A percentile compares a stretch with the other conserved stretches of the same genome.
Evolutionary conservation across 1,140 invertebrate genomes (phyloP).

Genomic region (Wasmannia auropunctata): DNA sequence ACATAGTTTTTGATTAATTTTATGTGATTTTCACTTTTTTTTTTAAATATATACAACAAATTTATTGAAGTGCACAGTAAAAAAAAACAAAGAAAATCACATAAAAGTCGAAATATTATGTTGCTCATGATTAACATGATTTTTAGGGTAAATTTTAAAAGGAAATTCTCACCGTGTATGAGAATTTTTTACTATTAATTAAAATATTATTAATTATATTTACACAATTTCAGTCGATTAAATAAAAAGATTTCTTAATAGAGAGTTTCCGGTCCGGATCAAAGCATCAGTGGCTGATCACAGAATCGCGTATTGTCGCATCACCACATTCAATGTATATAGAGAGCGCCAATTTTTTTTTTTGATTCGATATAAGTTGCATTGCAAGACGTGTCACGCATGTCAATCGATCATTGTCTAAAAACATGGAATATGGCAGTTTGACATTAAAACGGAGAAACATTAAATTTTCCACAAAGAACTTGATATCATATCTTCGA

Average conservation of each 20-base stretch:
- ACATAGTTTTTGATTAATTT: too few species aligned
- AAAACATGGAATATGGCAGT: slow-evolving; percentile 75
- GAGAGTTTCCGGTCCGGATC: slow-evolving; percentile 32
- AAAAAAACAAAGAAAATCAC: too few species aligned
- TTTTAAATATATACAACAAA: too few species aligned
- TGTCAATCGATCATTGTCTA: slow-evolving; percentile 48
- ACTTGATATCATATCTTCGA: not conserved
- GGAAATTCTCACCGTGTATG: too few species aligned
- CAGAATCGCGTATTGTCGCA: slow-evolving; percentile 77
- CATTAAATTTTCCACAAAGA: slow-evolving; percentile 5
- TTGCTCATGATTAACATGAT: too few species aligned
- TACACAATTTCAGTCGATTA: slow-evolving; percentile 7
- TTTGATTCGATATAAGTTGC: slow-evolving; percentile 64
- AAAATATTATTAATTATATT: not conserved
- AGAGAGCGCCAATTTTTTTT: slow-evolving; percentile 68
- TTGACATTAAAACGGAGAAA: slow-evolving; percentile 68
- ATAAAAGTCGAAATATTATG: too few species aligned
- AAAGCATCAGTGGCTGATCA: slow-evolving; percentile 69
- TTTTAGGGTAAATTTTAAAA: too few species aligned
- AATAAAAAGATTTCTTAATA: slow-evolving; percentile 48
- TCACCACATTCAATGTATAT: slow-evolving; percentile 69
- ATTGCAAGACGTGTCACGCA: slow-evolving; percentile 46
- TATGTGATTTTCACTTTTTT: too few species aligned
- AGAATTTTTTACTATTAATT: slow-evolving; percentile 57
- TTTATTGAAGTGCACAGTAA: too few species aligned